phyloP scores from a whole-genome alignment of 2,113 vertebrate genomes.

The Microtus ochrogaster region DNA sequence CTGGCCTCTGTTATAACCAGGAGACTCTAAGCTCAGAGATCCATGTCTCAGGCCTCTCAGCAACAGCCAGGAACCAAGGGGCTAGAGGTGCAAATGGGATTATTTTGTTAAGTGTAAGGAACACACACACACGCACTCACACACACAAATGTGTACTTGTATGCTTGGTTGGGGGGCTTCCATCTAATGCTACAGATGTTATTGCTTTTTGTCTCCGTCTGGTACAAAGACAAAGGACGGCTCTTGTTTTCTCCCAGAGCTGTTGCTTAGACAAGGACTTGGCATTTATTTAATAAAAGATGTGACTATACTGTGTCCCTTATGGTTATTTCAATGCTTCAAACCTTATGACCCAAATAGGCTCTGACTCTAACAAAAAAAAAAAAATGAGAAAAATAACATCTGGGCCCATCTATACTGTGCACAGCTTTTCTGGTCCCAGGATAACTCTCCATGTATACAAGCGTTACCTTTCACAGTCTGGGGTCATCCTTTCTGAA shows the following conservation, averaged over 20 bases:
- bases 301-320: neutral
- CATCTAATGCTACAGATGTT: neutral
- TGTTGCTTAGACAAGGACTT: constrained; percentile 22
- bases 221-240: neutral
- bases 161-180: neutral
- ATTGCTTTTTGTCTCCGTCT: neutral
- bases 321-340: constrained; percentile 10
- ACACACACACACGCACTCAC: neutral
- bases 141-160: too few relatives aligned
- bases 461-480: neutral
- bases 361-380: neutral
- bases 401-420: neutral
- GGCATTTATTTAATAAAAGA: constrained; percentile 7
- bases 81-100: neutral
- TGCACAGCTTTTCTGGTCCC: neutral
- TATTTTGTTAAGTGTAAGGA: neutral
- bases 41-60: neutral
- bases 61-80: neutral
- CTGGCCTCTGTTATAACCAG: neutral
- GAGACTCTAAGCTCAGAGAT: neutral
- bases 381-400: neutral
- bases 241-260: neutral
- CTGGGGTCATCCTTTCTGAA: neutral
- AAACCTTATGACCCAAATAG: neutral
- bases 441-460: neutral